Percentiles rank a stretch among this genome's conserved stretches.
These are phyloP conservation scores for Dolomedes plantarius DNA, from an alignment of 2,888 invertebrate species.

Conservation along the genomic window DNA sequence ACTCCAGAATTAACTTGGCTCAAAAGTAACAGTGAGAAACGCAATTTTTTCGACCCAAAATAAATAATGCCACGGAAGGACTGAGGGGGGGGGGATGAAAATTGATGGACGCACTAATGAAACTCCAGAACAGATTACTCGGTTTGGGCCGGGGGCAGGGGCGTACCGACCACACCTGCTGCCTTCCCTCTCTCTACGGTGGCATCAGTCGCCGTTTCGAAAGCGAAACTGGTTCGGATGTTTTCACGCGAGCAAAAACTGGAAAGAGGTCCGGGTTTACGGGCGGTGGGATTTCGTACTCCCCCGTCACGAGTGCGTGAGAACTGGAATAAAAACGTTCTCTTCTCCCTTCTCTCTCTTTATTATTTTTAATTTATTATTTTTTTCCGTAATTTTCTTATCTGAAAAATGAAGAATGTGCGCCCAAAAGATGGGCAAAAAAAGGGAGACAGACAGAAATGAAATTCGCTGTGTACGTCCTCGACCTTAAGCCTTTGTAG, in stretches of 20 bases:
- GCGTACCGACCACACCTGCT: slow-evolving; percentile 4
- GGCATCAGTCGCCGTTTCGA: neutral
- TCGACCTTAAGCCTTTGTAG: too few relatives aligned
- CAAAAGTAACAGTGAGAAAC: too few relatives aligned
- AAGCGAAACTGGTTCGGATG: slow-evolving; percentile 16
- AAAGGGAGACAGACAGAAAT: too few relatives aligned
- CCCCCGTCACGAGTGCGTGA: neutral
- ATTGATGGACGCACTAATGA: too few relatives aligned
- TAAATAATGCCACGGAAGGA: neutral
- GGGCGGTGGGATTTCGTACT: neutral
- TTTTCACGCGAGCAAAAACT: neutral
- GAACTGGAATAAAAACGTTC: neutral
- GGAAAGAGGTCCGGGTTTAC: neutral
- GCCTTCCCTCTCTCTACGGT: neutral
- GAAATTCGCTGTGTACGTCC: too few relatives aligned
- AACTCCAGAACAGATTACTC: neutral
- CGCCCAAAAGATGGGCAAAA: too few relatives aligned
- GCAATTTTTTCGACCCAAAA: too few relatives aligned
- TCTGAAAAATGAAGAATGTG: neutral
- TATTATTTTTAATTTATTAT: neutral
- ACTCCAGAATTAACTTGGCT: too few relatives aligned
- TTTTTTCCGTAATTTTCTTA: neutral
- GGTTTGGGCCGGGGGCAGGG: neutral
- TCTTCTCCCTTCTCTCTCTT: neutral
- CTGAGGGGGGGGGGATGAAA: too few relatives aligned